A percentile compares a stretch with the other conserved stretches of the same genome.
Conservation (phyloP, 1,140 invertebrate genomes). For the Drosophila auraria region DNA sequence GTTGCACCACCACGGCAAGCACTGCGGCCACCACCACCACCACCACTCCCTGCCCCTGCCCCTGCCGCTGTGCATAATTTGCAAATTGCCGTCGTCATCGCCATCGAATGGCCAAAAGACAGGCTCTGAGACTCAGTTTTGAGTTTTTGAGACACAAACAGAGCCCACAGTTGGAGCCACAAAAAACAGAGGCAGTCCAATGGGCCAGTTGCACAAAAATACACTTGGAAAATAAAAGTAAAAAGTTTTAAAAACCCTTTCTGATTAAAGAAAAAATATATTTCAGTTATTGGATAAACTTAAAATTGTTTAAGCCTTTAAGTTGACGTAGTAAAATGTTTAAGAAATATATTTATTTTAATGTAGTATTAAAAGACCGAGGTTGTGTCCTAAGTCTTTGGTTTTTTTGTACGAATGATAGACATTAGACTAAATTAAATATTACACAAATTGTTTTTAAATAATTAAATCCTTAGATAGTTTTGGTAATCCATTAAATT, state of each 20-base stretch:
- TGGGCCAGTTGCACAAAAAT: slow-evolving; percentile 53
- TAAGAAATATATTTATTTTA: too few species aligned
- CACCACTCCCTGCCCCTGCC: slow-evolving; percentile 35
- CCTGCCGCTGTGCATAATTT: slow-evolving; percentile 62
- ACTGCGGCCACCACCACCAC: slow-evolving; percentile 20
- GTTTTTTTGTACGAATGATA: background rate
- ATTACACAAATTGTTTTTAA: too few species aligned
- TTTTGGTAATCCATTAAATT: too few species aligned
- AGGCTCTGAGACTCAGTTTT: slow-evolving; percentile 20
- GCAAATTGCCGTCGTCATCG: slow-evolving; percentile 67
- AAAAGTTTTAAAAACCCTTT: background rate
- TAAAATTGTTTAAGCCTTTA: too few species aligned
- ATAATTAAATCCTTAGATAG: too few species aligned
- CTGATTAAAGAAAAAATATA: background rate
- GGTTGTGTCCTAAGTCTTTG: background rate
- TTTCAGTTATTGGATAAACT: background rate
- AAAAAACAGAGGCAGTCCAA: slow-evolving; percentile 34
- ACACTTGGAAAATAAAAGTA: slow-evolving; percentile 9
- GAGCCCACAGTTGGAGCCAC: slow-evolving; percentile 29
- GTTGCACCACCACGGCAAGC: slow-evolving; percentile 60
- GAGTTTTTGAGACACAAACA: slow-evolving; percentile 26
- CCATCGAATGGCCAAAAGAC: slow-evolving; percentile 44
- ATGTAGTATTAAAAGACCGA: background rate
- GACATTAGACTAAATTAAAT: background rate
- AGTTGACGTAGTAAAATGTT: too few species aligned